Percentiles rank a stretch among this genome's conserved stretches.
phyloP scores from a whole-genome alignment of 2,797 vertebrate species.

The Prionace glauca region DNA sequence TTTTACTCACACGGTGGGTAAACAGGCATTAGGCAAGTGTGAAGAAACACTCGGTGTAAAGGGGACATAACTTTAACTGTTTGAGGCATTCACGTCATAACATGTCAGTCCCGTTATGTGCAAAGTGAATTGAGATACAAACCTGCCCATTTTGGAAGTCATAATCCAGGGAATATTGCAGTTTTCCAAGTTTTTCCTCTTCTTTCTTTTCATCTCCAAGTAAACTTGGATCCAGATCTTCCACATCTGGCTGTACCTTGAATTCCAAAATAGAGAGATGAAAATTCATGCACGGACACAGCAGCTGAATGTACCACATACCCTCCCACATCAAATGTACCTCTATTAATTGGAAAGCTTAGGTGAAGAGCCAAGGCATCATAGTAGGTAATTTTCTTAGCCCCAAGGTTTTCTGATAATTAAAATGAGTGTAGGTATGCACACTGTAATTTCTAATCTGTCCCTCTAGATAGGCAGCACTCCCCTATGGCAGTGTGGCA shows the following conservation, averaged over 20 bases:
- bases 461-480: not conserved
- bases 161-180: constrained; percentile 83
- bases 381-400: not conserved
- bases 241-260: constrained; percentile 59
- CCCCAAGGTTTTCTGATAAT: not conserved
- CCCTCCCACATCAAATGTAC: not conserved
- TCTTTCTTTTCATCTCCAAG: constrained; percentile 54
- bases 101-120: not conserved
- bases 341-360: not conserved
- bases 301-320: not conserved
- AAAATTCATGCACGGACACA: not conserved
- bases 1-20: not conserved
- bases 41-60: not conserved
- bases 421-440: not conserved
- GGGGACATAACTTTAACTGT: not conserved
- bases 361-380: not conserved
- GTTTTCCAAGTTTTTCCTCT: constrained; percentile 68
- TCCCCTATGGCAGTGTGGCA: too few species aligned
- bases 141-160: constrained; percentile 83
- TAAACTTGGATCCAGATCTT: constrained; percentile 54
- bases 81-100: not conserved
- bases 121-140: not conserved
- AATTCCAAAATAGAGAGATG: not conserved
- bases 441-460: not conserved
- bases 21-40: too few species aligned